Percentiles rank a stretch among this genome's conserved stretches.
These are phyloP conservation scores for Ecliptopera silaceata DNA, from an alignment of 2,888 invertebrate species.

Conservation along the genomic window DNA sequence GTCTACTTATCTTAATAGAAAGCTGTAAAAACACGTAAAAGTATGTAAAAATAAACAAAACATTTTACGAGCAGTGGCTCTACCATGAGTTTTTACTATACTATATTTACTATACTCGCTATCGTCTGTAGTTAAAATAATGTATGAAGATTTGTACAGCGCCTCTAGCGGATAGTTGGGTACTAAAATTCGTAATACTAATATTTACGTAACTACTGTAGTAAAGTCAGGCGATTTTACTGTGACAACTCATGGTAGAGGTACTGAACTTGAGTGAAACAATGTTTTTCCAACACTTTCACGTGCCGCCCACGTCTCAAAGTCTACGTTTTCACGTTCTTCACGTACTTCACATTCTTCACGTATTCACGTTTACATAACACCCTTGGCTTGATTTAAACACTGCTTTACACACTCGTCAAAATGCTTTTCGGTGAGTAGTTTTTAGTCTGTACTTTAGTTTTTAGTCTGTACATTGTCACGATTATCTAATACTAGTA, in stretches of 20 bases:
- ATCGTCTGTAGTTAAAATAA: no score
- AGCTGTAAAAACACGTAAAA: no score
- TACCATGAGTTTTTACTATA: no score
- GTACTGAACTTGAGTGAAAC: conserved; percentile 12
- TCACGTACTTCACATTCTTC: conserved; percentile 15
- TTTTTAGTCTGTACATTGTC: background rate
- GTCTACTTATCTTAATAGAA: no score
- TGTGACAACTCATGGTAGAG: no score
- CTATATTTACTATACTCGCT: no score
- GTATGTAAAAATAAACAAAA: background rate
- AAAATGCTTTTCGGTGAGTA: background rate
- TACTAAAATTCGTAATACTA: no score
- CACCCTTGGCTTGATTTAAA: conserved; percentile 15
- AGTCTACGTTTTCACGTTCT: conserved; percentile 16
- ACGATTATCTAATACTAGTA: no score
- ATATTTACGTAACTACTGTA: no score
- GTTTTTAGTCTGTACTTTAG: background rate
- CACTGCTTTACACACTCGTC: conserved; percentile 8
- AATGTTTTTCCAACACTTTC: conserved; percentile 20
- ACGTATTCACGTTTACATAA: conserved; percentile 22
- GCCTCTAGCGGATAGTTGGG: no score
- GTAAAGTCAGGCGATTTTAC: no score
- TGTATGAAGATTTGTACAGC: no score
- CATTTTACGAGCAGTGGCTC: conserved; percentile 7
- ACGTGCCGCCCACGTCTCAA: conserved; percentile 10